Base-by-base conservation (phyloP, 2,113 vertebrate genomes). In the Osmerus eperlanus region DNA sequence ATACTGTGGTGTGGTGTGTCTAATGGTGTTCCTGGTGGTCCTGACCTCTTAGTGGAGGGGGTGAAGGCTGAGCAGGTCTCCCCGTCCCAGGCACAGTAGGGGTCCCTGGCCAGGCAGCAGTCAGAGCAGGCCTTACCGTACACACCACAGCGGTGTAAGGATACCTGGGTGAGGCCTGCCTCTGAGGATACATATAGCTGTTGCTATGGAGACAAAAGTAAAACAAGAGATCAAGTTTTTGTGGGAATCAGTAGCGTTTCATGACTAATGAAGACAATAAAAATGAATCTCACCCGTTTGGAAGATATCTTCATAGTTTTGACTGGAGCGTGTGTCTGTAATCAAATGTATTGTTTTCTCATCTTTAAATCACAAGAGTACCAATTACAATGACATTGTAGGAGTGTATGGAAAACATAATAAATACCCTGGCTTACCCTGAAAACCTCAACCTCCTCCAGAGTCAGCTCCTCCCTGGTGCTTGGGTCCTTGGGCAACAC, bases 11-110 rank as follows among this genome's bases (percentile, higher is more conserved):
- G 41, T 47, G 41, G 41, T 28, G 61, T 36, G 28, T 32, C 32
- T 3, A 54, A 25, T 28, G 25, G 25, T 28, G 25, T 28, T 28
- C 25, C 25, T 28, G 52, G 19, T 3, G 0, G 3, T 67, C 3
- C 84, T 73, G 41, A 92, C 92, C 91, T 89, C 78, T 93, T 93
- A 41, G 92, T 90, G 18, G 93, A 91, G 0, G 91, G 92, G 19
- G 92, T 93, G 77, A 94, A 94, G 25, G 92, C 91, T 3, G 93
- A 87, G 83, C 94, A 95, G 81, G 83, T 91, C 63, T 93, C 92
- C 21, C 94, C 94, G 3, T 94, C 94, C 94, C 94, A 94, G 59
- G 94, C 91, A 1, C 94, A 95, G 76, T 95, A 94, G 32, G 94
- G 94, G 83, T 95, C 94, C 23, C 94, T 86, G 52, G 94, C 94